phyloP scores from a whole-genome alignment of 1,140 invertebrate species.

The Microplitis mediator region DNA sequence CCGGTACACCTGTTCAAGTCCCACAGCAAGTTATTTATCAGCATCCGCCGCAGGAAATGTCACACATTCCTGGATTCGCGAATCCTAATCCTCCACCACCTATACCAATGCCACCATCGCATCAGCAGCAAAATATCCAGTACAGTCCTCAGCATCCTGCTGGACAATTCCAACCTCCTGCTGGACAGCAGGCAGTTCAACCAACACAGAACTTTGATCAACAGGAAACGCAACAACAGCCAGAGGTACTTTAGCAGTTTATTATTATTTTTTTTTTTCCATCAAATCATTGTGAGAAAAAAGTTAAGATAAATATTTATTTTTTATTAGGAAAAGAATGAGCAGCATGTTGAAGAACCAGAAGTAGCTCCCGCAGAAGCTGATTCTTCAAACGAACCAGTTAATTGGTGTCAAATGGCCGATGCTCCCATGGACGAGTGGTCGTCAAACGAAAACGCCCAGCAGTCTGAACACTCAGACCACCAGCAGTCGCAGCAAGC shows the following conservation, averaged over 20 bases:
- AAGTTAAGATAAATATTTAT: neutral
- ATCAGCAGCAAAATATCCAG: conserved; percentile 51
- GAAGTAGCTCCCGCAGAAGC: conserved; percentile 38
- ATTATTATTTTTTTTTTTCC: neutral
- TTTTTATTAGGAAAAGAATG: conserved; percentile 42
- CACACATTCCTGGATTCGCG: conserved; percentile 57
- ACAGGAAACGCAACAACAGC: conserved; percentile 30
- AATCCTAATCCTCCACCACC: conserved; percentile 59
- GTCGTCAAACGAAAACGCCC: conserved; percentile 50
- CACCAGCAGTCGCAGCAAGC: conserved; percentile 45
- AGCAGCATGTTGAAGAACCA: conserved; percentile 44
- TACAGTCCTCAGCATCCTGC: conserved; percentile 54
- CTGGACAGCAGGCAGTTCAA: conserved; percentile 25
- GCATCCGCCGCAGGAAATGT: conserved; percentile 54
- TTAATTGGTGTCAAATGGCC: conserved; percentile 52
- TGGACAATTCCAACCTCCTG: conserved; percentile 12
- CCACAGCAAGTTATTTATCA: conserved; percentile 55
- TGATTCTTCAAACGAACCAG: conserved; percentile 43
- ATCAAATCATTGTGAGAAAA: neutral
- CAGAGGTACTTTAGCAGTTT: conserved; percentile 21
- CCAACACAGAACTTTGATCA: conserved; percentile 32
- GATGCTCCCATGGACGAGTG: conserved; percentile 48
- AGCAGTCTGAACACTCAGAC: conserved; percentile 44
- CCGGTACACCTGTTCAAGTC: conserved; percentile 53
- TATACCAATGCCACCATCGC: conserved; percentile 58